Base-by-base conservation (phyloP, 2,888 invertebrate genomes). In the Polydrusus tereticollis region DNA sequence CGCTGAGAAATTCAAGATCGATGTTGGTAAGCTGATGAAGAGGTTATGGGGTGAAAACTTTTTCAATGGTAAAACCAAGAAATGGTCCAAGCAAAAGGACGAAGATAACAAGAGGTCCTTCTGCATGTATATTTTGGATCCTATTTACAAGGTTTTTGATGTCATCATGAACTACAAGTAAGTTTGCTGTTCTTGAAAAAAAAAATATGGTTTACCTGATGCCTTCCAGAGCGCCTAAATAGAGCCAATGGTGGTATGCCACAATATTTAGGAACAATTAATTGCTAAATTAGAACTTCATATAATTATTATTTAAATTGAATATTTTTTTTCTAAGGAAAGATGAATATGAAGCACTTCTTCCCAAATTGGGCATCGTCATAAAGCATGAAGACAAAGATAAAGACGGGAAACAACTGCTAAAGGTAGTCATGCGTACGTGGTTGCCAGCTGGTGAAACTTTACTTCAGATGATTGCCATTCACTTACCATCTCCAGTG, bases 401-500 rank as follows among this genome's bases (percentile, higher is more conserved):
- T 77, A 94, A 97, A 87, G 97, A 97, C 79, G 98, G 98, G 80
- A 99, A 99, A 86, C 94, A 92, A 73, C 89, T 99, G 77, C 90
- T 99, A 81, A 99, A 99, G 90, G 93, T 95, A 78, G 95, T 99
- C 76, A 99, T 99, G 99, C 93, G 99, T 81, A 95, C 95, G 74
- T 99, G 99, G 99, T 89, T 99, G 87, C 99, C 99, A 67, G 99
- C 99, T 85, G 99, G 99, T 80, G 99, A 99, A 87, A 97, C 99
- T 82, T 88, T 99, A 82, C 95, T 99, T 88, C 98, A 99, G 91
- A 99, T 99, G 99, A 99, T 99, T 88, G 97, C 98, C 88, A 98
- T 99, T 86, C 99, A 99, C 86, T 89, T 99, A 86, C 99, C 99
- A 73, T 99, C 99, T 26, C 99, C 99, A 2, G 99, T 99, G 64